These are phyloP conservation scores for Scomber colias DNA, from an alignment of 2,113 vertebrate genomes.

Conservation along the genomic window DNA sequence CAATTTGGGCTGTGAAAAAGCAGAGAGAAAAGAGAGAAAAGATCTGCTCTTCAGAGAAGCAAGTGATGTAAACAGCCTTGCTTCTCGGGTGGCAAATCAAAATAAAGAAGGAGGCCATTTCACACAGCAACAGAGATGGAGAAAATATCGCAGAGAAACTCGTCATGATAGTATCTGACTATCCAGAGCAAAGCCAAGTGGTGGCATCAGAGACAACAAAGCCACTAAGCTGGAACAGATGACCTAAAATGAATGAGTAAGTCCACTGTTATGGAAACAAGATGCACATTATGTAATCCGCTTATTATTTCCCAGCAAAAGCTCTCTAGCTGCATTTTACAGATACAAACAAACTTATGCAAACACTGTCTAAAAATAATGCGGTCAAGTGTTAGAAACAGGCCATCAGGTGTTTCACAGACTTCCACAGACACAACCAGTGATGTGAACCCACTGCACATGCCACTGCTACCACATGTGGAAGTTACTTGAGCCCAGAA, in stretches of 20 bases:
- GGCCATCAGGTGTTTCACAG: constrained; percentile 9
- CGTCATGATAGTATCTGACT: constrained; percentile 8
- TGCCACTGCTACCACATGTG: constrained; percentile 29
- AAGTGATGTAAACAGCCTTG: neutral
- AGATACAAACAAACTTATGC: neutral
- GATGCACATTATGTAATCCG: constrained; percentile 1
- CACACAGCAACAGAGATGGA: neutral
- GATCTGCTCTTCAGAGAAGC: neutral
- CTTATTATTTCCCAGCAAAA: neutral
- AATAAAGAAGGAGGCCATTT: neutral
- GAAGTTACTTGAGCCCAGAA: constrained; percentile 21
- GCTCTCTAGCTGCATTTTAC: neutral
- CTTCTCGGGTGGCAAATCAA: neutral
- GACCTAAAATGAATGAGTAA: constrained; percentile 27
- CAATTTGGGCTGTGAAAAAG: neutral
- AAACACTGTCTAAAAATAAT: constrained; percentile 10
- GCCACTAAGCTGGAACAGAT: constrained; percentile 18
- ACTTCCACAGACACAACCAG: neutral
- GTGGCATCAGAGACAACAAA: constrained; percentile 13
- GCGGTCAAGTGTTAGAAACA: neutral
- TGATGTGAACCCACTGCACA: neutral
- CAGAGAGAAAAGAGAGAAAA: neutral
- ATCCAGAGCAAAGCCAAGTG: neutral
- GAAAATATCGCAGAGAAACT: neutral
- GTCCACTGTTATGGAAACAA: constrained; percentile 28